Evolutionary conservation across 2,888 invertebrate species (phyloP).

Genomic region (Spialia ferax): DNA sequence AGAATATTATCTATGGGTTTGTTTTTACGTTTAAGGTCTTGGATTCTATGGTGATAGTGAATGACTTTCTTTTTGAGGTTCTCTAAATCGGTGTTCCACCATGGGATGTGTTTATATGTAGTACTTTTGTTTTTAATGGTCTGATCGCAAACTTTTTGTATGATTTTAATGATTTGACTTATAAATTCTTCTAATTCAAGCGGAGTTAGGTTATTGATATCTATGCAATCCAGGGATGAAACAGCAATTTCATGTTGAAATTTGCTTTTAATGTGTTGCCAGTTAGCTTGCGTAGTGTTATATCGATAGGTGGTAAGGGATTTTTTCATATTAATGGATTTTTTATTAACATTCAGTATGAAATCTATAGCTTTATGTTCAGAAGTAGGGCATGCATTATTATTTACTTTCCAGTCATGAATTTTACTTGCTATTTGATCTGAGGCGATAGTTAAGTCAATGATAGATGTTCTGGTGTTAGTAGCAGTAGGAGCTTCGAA

Average conservation of each 20-base stretch:
- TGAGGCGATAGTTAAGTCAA: neutral
- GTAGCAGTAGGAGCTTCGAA: neutral
- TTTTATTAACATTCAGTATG: neutral
- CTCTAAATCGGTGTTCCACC: neutral
- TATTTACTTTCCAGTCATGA: neutral
- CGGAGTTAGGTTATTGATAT: neutral
- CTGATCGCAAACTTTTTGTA: neutral
- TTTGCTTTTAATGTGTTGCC: neutral
- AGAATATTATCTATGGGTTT: neutral
- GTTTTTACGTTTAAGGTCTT: neutral
- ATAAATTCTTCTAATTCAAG: neutral
- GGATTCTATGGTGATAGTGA: neutral
- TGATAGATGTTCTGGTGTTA: neutral
- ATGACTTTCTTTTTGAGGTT: neutral
- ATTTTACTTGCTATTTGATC: neutral
- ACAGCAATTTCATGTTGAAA: neutral
- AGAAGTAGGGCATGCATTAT: neutral
- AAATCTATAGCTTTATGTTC: neutral
- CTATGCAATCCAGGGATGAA: neutral
- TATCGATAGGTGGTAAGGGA: neutral
- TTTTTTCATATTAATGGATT: neutral
- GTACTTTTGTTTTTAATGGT: neutral
- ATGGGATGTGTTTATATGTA: neutral
- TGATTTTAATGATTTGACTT: neutral
- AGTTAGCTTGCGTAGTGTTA: neutral